A percentile compares a stretch with the other conserved stretches of the same genome.
Conservation (phyloP, 2,888 invertebrate species). For the Andrena dorsata region DNA sequence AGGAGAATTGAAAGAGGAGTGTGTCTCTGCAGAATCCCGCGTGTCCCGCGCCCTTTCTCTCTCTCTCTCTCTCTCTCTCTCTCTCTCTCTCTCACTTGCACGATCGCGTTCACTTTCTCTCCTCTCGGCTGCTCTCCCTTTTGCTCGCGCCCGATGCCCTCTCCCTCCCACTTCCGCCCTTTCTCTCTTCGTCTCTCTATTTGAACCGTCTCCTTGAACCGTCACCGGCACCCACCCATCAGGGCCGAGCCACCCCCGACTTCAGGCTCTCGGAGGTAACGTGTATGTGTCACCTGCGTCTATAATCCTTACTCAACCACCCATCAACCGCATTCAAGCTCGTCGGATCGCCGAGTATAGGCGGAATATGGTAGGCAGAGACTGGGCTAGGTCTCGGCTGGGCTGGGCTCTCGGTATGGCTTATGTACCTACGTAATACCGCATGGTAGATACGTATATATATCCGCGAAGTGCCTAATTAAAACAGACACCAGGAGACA, state of each 20-base stretch:
- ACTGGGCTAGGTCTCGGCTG: constrained; percentile 60
- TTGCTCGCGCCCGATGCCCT: constrained; percentile 19
- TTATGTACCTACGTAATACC: constrained; percentile 69
- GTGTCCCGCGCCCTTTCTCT: constrained; percentile 49
- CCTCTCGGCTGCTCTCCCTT: constrained; percentile 40
- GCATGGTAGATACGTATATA: constrained; percentile 62
- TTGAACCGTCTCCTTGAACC: constrained; percentile 68
- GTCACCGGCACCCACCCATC: constrained; percentile 65
- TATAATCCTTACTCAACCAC: constrained; percentile 84
- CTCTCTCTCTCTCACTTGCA: not conserved
- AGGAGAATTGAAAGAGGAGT: constrained; percentile 74
- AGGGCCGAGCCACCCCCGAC: constrained; percentile 68
- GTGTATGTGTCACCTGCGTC: constrained; percentile 79
- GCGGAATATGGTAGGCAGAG: constrained; percentile 72
- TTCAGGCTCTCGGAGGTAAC: constrained; percentile 68
- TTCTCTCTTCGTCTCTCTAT: constrained; percentile 53
- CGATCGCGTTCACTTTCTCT: constrained; percentile 34
- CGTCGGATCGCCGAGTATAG: constrained; percentile 80
- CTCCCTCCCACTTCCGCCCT: constrained; percentile 17
- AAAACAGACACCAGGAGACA: constrained; percentile 85
- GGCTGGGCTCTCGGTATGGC: constrained; percentile 52
- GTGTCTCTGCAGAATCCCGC: constrained; percentile 62
- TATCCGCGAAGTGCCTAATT: constrained; percentile 86
- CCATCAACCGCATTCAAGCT: constrained; percentile 82
- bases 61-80: constrained; percentile 28